Conservation (phyloP, 2,888 invertebrate genomes). For the Cylindroiulus punctatus region DNA sequence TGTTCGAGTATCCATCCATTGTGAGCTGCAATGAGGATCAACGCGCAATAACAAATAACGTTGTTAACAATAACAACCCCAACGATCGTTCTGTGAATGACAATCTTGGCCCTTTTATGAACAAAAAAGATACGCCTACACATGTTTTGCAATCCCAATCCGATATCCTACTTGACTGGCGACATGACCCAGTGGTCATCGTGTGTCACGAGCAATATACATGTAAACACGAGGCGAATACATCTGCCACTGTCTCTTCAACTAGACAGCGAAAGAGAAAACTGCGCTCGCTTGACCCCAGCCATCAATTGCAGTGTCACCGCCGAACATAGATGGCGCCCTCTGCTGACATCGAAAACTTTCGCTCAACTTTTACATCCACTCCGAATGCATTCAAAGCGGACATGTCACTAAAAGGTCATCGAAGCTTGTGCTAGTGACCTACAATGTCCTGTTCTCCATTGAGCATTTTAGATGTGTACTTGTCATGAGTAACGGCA, state of each 20-base stretch:
- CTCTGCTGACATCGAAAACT: neutral
- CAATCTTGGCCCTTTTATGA: neutral
- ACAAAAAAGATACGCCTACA: neutral
- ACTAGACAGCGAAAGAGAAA: neutral
- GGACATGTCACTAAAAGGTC: no score
- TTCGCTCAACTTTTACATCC: neutral
- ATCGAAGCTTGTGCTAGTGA: no score
- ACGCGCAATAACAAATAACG: slow-evolving; percentile 23
- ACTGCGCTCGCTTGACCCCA: neutral
- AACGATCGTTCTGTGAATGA: neutral
- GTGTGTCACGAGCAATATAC: neutral
- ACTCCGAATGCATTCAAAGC: neutral
- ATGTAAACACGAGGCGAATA: neutral
- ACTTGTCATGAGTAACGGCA: no score
- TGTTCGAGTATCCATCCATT: slow-evolving; percentile 15
- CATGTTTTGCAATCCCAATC: neutral
- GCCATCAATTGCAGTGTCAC: neutral
- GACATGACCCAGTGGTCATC: neutral
- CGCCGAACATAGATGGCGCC: neutral
- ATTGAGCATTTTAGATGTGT: no score
- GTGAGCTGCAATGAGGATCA: neutral
- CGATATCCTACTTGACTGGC: neutral
- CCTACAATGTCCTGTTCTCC: no score
- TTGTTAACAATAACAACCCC: neutral
- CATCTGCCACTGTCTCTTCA: neutral